Evolutionary conservation across 2,797 vertebrate genomes (phyloP).

Genomic region (Paedocypris micromegethes): DNA sequence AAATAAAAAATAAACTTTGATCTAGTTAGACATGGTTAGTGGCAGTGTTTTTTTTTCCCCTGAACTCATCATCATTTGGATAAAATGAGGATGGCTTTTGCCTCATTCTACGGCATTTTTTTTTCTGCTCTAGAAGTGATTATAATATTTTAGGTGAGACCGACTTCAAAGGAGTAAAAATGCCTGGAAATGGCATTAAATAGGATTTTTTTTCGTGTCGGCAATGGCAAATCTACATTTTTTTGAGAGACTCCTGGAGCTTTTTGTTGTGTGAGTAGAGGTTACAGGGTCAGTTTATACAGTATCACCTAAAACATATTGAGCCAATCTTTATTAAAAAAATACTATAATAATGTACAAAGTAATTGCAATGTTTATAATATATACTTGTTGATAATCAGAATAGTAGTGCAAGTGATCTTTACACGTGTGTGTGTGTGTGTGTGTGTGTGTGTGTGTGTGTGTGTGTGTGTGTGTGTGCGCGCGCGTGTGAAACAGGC

Average conservation of each 20-base stretch:
- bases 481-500: conserved; percentile 25
- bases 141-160: conserved; percentile 28
- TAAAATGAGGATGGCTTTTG: conserved; percentile 12
- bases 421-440: conserved; percentile 1
- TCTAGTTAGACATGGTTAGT: conserved; percentile 31
- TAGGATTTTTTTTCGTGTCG: neutral
- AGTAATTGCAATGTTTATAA: too few relatives aligned
- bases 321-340: too few relatives aligned
- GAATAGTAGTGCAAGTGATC: conserved; percentile 9
- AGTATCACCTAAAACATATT: too few relatives aligned
- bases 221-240: too few relatives aligned
- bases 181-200: neutral
- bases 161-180: conserved; percentile 28
- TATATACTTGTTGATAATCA: too few relatives aligned
- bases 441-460: conserved; percentile 4
- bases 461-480: conserved; percentile 1
- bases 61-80: conserved; percentile 9
- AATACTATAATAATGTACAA: too few relatives aligned
- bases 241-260: too few relatives aligned
- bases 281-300: too few relatives aligned
- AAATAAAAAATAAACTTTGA: conserved; percentile 34
- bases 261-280: too few relatives aligned
- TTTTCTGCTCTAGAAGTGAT: conserved; percentile 33
- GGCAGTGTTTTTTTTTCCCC: conserved; percentile 12
- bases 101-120: conserved; percentile 22